Evolutionary conservation across 2,888 invertebrate species (phyloP).

Genomic region (Gasteruption jaculator): DNA sequence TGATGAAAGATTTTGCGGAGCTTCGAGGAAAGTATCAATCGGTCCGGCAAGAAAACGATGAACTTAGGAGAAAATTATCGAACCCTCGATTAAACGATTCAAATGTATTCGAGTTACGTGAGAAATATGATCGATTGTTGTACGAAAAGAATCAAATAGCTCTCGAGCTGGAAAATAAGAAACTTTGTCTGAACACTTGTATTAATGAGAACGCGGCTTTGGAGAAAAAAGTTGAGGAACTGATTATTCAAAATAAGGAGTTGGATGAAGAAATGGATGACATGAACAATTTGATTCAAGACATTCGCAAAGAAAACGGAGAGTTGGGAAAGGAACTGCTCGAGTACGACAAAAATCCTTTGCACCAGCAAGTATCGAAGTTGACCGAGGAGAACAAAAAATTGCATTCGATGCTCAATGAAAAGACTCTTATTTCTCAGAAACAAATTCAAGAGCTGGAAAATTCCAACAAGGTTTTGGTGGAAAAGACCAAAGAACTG

Average conservation of each 20-base stretch:
- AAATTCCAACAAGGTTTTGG: too few relatives aligned
- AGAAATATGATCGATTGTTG: slow-evolving; percentile 30
- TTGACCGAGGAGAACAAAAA: slow-evolving; percentile 7
- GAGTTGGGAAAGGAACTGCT: slow-evolving; percentile 20
- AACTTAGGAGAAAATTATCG: slow-evolving; percentile 24
- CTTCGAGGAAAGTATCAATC: slow-evolving; percentile 27
- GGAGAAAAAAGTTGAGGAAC: slow-evolving; percentile 49
- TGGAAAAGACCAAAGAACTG: too few relatives aligned
- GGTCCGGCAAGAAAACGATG: slow-evolving; percentile 29
- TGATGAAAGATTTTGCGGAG: slow-evolving; percentile 30
- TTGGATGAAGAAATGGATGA: slow-evolving; percentile 55
- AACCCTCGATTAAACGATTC: slow-evolving; percentile 24
- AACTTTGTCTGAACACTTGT: slow-evolving; percentile 43
- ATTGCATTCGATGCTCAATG: slow-evolving; percentile 8
- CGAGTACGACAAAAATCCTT: too few relatives aligned
- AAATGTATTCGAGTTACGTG: slow-evolving; percentile 22
- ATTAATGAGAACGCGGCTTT: slow-evolving; percentile 49
- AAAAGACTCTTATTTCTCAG: too few relatives aligned
- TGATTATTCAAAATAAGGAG: slow-evolving; percentile 49
- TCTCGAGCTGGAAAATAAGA: slow-evolving; percentile 52
- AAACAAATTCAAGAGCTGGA: slow-evolving; percentile 4
- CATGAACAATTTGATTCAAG: slow-evolving; percentile 21
- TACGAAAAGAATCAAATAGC: slow-evolving; percentile 34
- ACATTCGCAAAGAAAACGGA: slow-evolving; percentile 22
- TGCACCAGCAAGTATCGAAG: too few relatives aligned